Conservation (phyloP, 2,888 invertebrate species). For the Caenorhabditis imperialis region DNA sequence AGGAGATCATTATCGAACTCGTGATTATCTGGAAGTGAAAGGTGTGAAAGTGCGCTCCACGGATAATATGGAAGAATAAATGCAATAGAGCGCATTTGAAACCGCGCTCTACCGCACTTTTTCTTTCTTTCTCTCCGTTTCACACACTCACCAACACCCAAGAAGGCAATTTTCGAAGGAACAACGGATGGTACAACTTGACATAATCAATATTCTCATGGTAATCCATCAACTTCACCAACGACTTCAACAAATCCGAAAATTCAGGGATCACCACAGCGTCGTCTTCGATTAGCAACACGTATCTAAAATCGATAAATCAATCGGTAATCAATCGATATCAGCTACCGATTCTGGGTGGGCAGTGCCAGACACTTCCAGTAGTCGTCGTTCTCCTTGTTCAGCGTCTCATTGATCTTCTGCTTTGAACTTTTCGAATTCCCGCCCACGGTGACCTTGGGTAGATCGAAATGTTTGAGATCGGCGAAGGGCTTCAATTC, state of each 20-base stretch:
- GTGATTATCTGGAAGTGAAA: constrained; percentile 44
- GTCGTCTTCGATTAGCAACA: constrained; percentile 67
- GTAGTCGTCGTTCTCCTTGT: constrained; percentile 64
- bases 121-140: not conserved
- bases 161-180: constrained; percentile 63
- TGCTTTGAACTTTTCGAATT: not conserved
- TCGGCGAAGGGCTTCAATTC: constrained; percentile 27
- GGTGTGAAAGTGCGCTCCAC: too few relatives aligned
- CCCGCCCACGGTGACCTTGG: constrained; percentile 1
- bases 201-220: constrained; percentile 57
- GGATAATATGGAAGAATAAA: too few relatives aligned
- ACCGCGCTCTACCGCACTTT: too few relatives aligned
- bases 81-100: too few relatives aligned
- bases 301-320: constrained; percentile 29
- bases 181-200: constrained; percentile 66
- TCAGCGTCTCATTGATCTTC: constrained; percentile 19
- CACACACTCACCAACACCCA: constrained; percentile 40
- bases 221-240: constrained; percentile 49
- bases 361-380: constrained; percentile 57
- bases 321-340: not conserved
- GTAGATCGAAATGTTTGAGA: constrained; percentile 12
- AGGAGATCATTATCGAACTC: constrained; percentile 25
- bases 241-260: constrained; percentile 37
- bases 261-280: constrained; percentile 55
- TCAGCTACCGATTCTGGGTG: constrained; percentile 9